Evolutionary conservation across 2,797 vertebrate species (phyloP), one percentile per base, ranked within the genome.

Genomic region (Gymnoscopelus microlampas): DNA sequence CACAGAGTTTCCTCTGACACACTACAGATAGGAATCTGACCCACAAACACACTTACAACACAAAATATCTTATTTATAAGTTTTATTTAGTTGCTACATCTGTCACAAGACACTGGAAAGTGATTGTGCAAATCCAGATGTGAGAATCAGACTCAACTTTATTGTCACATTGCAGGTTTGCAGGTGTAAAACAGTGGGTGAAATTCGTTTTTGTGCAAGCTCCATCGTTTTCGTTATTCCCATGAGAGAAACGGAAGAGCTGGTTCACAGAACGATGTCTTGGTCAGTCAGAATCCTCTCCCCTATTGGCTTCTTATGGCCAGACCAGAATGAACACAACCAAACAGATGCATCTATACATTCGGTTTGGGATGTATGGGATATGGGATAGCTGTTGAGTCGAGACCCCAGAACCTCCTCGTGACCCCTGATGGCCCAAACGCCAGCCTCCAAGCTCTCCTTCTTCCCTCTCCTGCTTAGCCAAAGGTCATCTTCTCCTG

Each of bases 331-430:
- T 14, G 26, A 14, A 29, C 26, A 53, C 50, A 57, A 63, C 54
- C 64, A 75, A 32, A 70, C 69, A 65, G 68, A 48, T 57, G 1
- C 13, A 8, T 59, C 67, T 53, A 19, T 44, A 44, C 1, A 44
- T 44, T 44, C 9, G 1, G 39, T 44, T 3, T 7, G 39, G 2
- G 19, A 19, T 19, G 19, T 19, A 19, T 19, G 19, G 19, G 19
- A 9, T 44, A 44, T 44, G 65, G 11, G 51, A 50, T 57, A 47
- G 15, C 39, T 9, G 57, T 53, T 63, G 24, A 48, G 15, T 10
- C 39, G 7, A n/a, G 13, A 84, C 77, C 73, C 81, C 78, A 76
- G 66, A 63, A 66, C 54, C 51, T 80, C 88, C 79, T 66, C 86
- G 78, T 58, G 77, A 65, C 54, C 81, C 6, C 83, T 0, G 3